Percentiles rank a stretch among this genome's conserved stretches.
Conservation (phyloP, 2,888 invertebrate species). For the Sympetrum striolatum region DNA sequence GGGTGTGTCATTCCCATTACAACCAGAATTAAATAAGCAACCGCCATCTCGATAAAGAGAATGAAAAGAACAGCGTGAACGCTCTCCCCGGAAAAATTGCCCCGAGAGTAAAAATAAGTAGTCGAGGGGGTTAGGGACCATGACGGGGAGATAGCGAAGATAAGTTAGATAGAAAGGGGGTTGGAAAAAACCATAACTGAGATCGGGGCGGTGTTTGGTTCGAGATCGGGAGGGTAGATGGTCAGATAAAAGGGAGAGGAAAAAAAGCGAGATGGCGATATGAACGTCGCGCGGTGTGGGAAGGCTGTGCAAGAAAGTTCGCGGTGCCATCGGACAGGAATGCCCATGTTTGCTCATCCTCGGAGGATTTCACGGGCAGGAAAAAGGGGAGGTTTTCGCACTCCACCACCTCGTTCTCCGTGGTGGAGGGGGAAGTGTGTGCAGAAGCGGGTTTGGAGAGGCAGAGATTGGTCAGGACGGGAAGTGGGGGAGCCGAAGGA, state of each 20-base stretch:
- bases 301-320: background rate
- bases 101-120: background rate
- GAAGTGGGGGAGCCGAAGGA: background rate
- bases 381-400: slow-evolving; percentile 1
- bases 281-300: background rate
- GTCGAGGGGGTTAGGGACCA: background rate
- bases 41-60: background rate
- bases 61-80: background rate
- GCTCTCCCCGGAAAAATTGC: background rate
- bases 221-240: background rate
- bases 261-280: background rate
- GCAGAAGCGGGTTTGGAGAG: background rate
- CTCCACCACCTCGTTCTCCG: background rate
- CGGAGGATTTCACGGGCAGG: background rate
- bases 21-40: background rate
- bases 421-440: background rate
- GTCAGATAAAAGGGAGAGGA: background rate
- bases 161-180: background rate
- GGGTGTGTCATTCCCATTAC: background rate
- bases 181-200: background rate
- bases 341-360: slow-evolving; percentile 20
- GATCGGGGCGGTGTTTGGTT: background rate
- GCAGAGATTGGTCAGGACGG: background rate
- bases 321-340: background rate
- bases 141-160: background rate